These are phyloP conservation scores for Eptatretus burgeri DNA, from an alignment of 2,113 vertebrate genomes.

Conservation along the genomic window DNA sequence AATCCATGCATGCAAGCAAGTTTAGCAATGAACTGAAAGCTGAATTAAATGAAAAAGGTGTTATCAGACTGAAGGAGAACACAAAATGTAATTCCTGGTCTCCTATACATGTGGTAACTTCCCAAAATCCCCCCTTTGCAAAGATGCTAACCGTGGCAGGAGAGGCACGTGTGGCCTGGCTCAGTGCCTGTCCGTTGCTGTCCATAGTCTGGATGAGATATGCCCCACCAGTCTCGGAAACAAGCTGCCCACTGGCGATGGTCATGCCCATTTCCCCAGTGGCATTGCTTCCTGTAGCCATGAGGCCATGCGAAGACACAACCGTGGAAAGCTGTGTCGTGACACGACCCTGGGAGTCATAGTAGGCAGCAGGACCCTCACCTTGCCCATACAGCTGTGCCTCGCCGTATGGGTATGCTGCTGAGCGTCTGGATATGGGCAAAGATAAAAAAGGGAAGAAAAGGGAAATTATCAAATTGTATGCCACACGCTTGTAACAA, in stretches of 20 bases:
- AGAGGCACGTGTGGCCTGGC: constrained; percentile 33
- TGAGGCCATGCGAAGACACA: constrained; percentile 39
- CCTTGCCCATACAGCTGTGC: constrained; percentile 47
- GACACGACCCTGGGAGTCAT: constrained; percentile 10
- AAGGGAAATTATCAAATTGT: no score
- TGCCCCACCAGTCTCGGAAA: constrained; percentile 38
- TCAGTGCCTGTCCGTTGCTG: constrained; percentile 36
- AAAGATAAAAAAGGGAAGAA: no score
- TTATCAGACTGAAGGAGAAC: no score
- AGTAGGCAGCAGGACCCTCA: constrained; percentile 37
- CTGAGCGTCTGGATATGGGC: constrained; percentile 24
- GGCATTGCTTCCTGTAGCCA: constrained; percentile 26
- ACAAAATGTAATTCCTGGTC: no score
- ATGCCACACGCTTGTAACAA: no score
- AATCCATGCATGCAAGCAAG: no score
- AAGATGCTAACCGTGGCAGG: constrained; percentile 34
- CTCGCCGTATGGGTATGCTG: constrained; percentile 41
- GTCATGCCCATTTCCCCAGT: constrained; percentile 23
- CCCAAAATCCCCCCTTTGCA: constrained; percentile 9
- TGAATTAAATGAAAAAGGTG: no score
- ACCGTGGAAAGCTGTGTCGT: constrained; percentile 36
- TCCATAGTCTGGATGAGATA: constrained; percentile 43
- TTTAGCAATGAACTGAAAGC: no score
- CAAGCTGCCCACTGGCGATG: constrained; percentile 34
- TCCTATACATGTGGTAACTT: no score